Evolutionary conservation across 1,140 invertebrate species (phyloP).

Genomic region (Oedothorax gibbosus): DNA sequence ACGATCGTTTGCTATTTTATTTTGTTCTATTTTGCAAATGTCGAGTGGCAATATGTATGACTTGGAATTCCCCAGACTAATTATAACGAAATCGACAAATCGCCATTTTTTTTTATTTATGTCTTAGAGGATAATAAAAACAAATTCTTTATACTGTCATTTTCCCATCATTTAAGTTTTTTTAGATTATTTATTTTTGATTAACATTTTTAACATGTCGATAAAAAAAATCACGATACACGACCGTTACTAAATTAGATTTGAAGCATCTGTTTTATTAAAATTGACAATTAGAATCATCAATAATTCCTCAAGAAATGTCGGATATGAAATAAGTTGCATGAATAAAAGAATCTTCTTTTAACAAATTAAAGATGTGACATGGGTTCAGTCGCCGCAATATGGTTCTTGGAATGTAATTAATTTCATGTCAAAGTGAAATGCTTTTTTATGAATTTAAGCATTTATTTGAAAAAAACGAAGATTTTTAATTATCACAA

Average conservation of each 20-base stretch:
- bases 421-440: too few species aligned
- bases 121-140: not conserved
- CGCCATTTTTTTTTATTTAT: not conserved
- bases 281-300: too few species aligned
- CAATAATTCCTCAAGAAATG: too few species aligned
- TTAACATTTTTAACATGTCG: not conserved
- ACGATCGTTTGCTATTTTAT: not conserved
- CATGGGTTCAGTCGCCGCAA: too few species aligned
- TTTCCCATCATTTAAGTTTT: not conserved
- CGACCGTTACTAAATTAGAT: not conserved
- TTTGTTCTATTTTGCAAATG: constrained; percentile 9
- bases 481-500: too few species aligned
- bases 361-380: too few species aligned
- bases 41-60: not conserved
- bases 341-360: too few species aligned
- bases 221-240: not conserved
- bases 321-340: too few species aligned
- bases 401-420: too few species aligned
- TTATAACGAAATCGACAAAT: constrained; percentile 7
- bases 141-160: not conserved
- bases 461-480: too few species aligned
- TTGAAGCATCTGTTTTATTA: not conserved
- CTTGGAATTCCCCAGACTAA: constrained; percentile 9
- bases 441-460: too few species aligned
- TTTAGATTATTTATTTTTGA: not conserved